A percentile compares a stretch with the other conserved stretches of the same genome.
phyloP scores from a whole-genome alignment of 2,888 invertebrate genomes.

The Morpho helenor region DNA sequence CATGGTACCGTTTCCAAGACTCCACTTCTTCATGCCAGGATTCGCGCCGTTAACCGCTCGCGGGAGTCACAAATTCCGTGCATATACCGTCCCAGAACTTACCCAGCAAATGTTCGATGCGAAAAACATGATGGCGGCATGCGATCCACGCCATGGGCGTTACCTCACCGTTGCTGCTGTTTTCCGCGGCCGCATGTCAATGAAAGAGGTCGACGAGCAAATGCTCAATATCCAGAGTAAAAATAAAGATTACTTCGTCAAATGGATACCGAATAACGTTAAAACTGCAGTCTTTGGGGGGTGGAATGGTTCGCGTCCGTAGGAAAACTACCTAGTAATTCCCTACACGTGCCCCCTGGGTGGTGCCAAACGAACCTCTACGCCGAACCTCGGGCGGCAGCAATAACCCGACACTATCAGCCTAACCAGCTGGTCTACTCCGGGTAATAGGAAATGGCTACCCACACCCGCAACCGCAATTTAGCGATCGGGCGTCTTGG shows the following conservation, averaged over 20 bases:
- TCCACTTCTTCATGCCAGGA: conserved; percentile 79
- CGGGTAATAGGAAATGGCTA: too few species aligned
- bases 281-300: too few species aligned
- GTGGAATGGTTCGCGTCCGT: too few species aligned
- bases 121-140: conserved; percentile 93
- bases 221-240: conserved; percentile 88
- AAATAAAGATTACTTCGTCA: conserved; percentile 88
- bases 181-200: conserved; percentile 94
- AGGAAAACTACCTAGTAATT: too few species aligned
- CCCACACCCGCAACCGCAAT: too few species aligned
- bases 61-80: conserved; percentile 92
- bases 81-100: conserved; percentile 93
- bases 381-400: too few species aligned
- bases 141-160: conserved; percentile 93
- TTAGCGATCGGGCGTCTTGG: too few species aligned
- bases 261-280: conserved; percentile 90
- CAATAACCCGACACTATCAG: too few species aligned
- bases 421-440: too few species aligned
- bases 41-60: conserved; percentile 87
- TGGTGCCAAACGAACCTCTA: too few species aligned
- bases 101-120: conserved; percentile 83
- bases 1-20: conserved; percentile 82
- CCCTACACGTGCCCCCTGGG: too few species aligned
- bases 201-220: conserved; percentile 94
- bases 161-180: conserved; percentile 94